Evolutionary conservation across 1,140 invertebrate genomes (phyloP).

Genomic region (Gerris buenoi): DNA sequence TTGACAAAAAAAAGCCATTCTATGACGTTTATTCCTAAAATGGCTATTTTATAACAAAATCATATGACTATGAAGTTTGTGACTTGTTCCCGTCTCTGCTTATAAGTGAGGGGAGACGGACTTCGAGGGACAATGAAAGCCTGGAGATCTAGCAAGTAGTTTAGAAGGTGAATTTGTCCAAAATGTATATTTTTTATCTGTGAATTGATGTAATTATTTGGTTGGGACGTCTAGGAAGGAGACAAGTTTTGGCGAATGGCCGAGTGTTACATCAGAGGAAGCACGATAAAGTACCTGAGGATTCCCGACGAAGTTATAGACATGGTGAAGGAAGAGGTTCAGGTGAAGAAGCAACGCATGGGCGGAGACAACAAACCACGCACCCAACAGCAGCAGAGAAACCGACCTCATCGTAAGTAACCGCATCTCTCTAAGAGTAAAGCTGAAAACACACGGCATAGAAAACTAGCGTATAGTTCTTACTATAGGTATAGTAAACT

Average conservation of each 20-base stretch:
- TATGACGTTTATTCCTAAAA: too few relatives aligned
- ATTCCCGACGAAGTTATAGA: slow-evolving; percentile 99
- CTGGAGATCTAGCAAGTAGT: background rate
- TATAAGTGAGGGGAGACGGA: too few relatives aligned
- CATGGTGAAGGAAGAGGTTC: slow-evolving; percentile 91
- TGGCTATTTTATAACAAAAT: too few relatives aligned
- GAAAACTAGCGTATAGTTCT: too few relatives aligned
- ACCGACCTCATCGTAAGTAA: slow-evolving; percentile 26
- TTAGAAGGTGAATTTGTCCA: background rate
- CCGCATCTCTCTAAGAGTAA: too few relatives aligned
- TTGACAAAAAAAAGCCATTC: too few relatives aligned
- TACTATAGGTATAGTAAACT: too few relatives aligned
- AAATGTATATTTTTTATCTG: background rate
- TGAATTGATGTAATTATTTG: background rate
- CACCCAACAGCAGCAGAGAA: slow-evolving; percentile 42
- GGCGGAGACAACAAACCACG: slow-evolving; percentile 46
- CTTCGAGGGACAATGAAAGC: background rate
- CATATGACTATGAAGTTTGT: too few relatives aligned
- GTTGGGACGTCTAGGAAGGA: slow-evolving; percentile 58
- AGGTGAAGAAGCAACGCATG: slow-evolving; percentile 44
- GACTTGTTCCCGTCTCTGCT: too few relatives aligned
- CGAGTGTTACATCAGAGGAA: slow-evolving; percentile 96
- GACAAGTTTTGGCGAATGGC: slow-evolving; percentile 99
- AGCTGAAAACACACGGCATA: too few relatives aligned
- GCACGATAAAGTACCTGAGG: slow-evolving; percentile 96